phyloP scores from a whole-genome alignment of 2,888 invertebrate genomes.

The Nipponacmea schrenckii region DNA sequence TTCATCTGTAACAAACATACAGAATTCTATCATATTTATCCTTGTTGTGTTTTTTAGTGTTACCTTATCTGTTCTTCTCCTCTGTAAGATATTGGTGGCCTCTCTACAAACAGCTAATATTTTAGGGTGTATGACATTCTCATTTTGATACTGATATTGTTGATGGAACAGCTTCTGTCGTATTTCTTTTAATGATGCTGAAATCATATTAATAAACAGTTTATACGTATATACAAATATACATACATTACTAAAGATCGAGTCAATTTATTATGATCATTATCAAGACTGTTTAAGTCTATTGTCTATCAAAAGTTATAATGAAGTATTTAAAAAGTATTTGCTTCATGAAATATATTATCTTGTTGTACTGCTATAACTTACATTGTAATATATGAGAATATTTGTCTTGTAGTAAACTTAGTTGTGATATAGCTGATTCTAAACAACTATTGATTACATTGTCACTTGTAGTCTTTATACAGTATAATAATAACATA shows the following conservation, averaged over 20 bases:
- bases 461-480: not conserved
- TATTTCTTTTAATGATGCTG: constrained; percentile 31
- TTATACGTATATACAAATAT: too few species aligned
- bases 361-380: not conserved
- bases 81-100: constrained; percentile 23
- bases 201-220: constrained; percentile 8
- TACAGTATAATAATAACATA: not conserved
- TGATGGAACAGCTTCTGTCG: constrained; percentile 36
- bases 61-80: not conserved
- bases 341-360: too few species aligned
- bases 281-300: too few species aligned
- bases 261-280: too few species aligned
- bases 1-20: too few species aligned
- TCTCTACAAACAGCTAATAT: constrained; percentile 36
- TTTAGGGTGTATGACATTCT: constrained; percentile 42
- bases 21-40: too few species aligned
- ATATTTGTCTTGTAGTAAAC: constrained; percentile 45
- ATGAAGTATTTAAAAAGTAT: too few species aligned
- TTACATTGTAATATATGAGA: constrained; percentile 35
- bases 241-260: too few species aligned
- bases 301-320: too few species aligned
- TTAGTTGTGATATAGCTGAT: constrained; percentile 44
- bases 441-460: constrained; percentile 43
- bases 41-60: too few species aligned
- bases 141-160: constrained; percentile 29